phyloP scores from a whole-genome alignment of 2,797 vertebrate species.

The Pelobates cultripes region DNA sequence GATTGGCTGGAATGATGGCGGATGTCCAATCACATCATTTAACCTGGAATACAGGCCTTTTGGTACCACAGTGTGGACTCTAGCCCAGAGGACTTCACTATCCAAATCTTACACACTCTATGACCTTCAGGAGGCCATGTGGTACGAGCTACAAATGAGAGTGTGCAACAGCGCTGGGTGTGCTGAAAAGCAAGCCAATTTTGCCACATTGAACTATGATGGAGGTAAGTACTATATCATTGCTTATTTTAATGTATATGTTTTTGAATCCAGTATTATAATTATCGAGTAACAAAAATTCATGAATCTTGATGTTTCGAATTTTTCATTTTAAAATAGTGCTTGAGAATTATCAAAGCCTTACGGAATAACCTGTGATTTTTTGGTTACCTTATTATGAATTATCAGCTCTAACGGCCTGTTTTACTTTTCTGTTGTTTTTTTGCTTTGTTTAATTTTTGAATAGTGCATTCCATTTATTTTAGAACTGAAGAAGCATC shows the following conservation, averaged over 20 bases:
- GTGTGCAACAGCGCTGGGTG: slow-evolving; percentile 97
- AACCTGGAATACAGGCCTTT: slow-evolving; percentile 93
- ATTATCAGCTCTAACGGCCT: no score
- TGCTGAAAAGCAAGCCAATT: slow-evolving; percentile 91
- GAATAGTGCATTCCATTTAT: no score
- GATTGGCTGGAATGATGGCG: slow-evolving; percentile 96
- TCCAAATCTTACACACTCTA: slow-evolving; percentile 95
- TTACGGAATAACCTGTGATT: no score
- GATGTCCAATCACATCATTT: slow-evolving; percentile 96
- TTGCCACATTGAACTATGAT: slow-evolving; percentile 91
- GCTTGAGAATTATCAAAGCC: no score
- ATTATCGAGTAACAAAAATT: no score
- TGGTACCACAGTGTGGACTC: slow-evolving; percentile 90
- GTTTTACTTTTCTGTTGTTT: no score
- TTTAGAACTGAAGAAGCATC: no score
- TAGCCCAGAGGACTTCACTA: slow-evolving; percentile 89
- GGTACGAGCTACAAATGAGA: slow-evolving; percentile 97
- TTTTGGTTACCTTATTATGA: no score
- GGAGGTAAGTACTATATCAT: slow-evolving; percentile 85
- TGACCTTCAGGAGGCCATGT: slow-evolving; percentile 92
- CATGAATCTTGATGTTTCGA: no score
- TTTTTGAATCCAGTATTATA: no score
- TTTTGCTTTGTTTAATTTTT: no score
- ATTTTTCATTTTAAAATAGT: no score
- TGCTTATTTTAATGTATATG: not conserved